Evolutionary conservation across 2,888 invertebrate genomes (phyloP), one percentile per base, ranked within the genome.

Genomic region (Ochropacha duplaris): DNA sequence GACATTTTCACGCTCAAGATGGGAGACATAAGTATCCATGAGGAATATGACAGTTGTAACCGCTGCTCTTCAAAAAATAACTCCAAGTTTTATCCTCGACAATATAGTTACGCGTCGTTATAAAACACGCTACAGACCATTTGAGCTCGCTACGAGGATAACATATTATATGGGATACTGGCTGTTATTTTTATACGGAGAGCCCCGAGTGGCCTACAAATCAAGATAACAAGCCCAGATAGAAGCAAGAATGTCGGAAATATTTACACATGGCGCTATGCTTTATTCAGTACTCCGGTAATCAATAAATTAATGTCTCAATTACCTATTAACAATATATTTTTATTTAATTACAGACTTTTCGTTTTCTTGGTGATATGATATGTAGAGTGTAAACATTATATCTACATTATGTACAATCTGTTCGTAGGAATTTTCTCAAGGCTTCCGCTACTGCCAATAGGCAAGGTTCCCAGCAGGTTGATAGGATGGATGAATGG

Each of bases 181-280:
- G 73, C 78, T 82, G 79, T 87, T 87, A 87, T 87, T 88, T 87
- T 87, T 88, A 86, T 84, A 81, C 71, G 72, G 76, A 76, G 68
- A 72, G 74, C 77, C 83, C 81, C 83, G 79, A 82, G 85, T 83
- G 81, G 81, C 82, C 87, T 80, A 88, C 88, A 88, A 88, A 88
- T 88, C 88, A 88, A 86, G 87, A 87, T 88, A 88, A 88, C 86
- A 87, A 87, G 87, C 85, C 65, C 63, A 82, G 84, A 86, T 87
- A 84, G 76, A 76, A 76, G 71, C 71, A 68, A 78, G 74, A 71
- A 68, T 78, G 74, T 70, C 74, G 77, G 81, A 81, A 77, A 84
- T 84, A 81, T 86, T 85, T 85, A 86, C 85, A 83, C 83, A 80
- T 81, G 65, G 63, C 69, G 66, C 68, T 63, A 59, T 66, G 58